Evolutionary conservation across 2,797 vertebrate genomes (phyloP).

Genomic region (Chelon labrosus): DNA sequence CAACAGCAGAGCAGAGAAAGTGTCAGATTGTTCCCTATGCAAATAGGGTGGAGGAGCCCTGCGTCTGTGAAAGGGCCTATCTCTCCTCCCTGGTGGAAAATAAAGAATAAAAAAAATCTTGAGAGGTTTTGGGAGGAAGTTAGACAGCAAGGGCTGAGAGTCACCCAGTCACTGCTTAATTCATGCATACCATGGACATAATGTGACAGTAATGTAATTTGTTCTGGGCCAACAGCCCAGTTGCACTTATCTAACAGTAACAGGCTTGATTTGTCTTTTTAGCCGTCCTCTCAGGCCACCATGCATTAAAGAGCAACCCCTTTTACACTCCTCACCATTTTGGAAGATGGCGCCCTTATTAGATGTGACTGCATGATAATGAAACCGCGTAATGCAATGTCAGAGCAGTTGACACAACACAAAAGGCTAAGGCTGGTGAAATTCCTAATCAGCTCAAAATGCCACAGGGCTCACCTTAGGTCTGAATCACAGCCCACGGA

Average conservation of each 20-base stretch:
- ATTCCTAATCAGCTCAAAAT: conserved; percentile 85
- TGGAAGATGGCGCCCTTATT: conserved; percentile 74
- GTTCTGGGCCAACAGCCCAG: conserved; percentile 81
- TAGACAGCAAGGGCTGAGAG: conserved; percentile 48
- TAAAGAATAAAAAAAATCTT: conserved; percentile 47
- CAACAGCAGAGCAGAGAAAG: conserved; percentile 59
- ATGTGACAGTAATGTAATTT: conserved; percentile 85
- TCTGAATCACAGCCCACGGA: conserved; percentile 67
- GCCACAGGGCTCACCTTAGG: conserved; percentile 78
- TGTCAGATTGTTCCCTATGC: conserved; percentile 76
- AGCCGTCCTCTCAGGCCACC: conserved; percentile 57
- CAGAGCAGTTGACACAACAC: conserved; percentile 80
- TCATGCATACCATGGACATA: conserved; percentile 80
- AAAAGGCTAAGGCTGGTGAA: conserved; percentile 78
- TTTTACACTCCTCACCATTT: conserved; percentile 64
- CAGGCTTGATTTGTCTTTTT: conserved; percentile 72
- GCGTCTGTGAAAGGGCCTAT: conserved; percentile 37
- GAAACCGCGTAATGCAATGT: conserved; percentile 80
- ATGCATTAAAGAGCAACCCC: conserved; percentile 64
- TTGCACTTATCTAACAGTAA: conserved; percentile 77
- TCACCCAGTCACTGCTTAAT: conserved; percentile 73
- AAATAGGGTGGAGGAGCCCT: conserved; percentile 60
- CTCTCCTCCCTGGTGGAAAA: conserved; percentile 55
- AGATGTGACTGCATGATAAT: conserved; percentile 85
- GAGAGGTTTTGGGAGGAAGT: conserved; percentile 50